Percentiles rank a stretch among this genome's conserved stretches.
Conservation (phyloP, 1,140 invertebrate species). For the Scylla paramamosain region DNA sequence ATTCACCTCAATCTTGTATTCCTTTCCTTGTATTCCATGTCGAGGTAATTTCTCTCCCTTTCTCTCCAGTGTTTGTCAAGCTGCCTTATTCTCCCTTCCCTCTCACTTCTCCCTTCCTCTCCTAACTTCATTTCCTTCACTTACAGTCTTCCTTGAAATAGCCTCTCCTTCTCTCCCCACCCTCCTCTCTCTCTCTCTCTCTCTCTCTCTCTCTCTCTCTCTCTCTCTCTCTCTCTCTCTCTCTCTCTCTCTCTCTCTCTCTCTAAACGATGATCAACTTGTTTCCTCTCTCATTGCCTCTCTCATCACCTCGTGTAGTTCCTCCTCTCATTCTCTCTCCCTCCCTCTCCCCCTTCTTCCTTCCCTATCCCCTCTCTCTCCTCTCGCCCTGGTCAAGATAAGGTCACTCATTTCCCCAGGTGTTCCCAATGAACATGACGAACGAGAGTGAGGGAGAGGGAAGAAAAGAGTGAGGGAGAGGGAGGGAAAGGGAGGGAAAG, state of each 20-base stretch:
- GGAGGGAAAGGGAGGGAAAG: neutral
- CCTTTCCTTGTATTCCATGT: no score
- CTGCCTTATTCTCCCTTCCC: neutral
- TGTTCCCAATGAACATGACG: neutral
- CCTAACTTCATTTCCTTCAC: neutral
- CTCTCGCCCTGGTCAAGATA: neutral
- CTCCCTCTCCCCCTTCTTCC: neutral
- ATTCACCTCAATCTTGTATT: no score
- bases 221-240: neutral
- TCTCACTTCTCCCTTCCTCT: neutral
- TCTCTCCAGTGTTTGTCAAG: neutral
- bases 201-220: neutral
- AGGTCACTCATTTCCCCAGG: neutral
- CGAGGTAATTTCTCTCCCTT: no score
- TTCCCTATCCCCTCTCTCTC: neutral
- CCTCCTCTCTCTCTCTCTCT: no score
- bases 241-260: neutral
- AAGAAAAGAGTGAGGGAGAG: neutral
- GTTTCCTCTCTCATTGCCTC: neutral
- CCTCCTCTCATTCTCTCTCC: neutral
- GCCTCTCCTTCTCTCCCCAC: neutral
- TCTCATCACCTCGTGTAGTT: neutral
- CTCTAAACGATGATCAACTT: neutral
- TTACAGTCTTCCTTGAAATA: neutral
- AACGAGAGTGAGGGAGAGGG: neutral